A percentile compares a stretch with the other conserved stretches of the same genome.
phyloP scores from a whole-genome alignment of 2,797 vertebrate genomes.

The Sebastes trivittatus region DNA sequence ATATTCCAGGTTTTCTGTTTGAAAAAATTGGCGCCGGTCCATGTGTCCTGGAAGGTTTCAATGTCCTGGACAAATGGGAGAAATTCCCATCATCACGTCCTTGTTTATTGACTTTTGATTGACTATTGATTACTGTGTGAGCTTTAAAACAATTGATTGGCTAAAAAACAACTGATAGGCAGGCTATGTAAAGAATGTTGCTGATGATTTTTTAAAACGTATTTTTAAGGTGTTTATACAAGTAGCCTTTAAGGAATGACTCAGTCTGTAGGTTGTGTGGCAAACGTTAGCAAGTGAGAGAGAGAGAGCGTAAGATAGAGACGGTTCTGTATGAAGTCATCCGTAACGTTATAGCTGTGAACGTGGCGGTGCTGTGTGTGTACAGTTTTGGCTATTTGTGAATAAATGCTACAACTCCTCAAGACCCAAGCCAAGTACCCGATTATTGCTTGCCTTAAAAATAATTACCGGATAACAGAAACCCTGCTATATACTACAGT shows the following conservation, averaged over 20 bases:
- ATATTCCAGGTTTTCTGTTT: too few relatives aligned
- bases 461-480: not conserved
- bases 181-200: too few relatives aligned
- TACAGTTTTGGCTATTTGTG: not conserved
- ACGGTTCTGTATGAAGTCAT: not conserved
- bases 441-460: not conserved
- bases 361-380: fast-evolving
- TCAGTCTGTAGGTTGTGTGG: too few relatives aligned
- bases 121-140: not conserved
- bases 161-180: too few relatives aligned
- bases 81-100: not conserved
- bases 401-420: not conserved
- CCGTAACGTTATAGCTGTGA: not conserved
- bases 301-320: not conserved
- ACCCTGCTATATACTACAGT: not conserved
- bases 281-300: not conserved
- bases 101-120: too few relatives aligned
- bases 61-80: not conserved
- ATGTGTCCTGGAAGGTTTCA: too few relatives aligned
- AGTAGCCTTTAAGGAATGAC: too few relatives aligned
- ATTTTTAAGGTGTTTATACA: too few relatives aligned
- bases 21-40: too few relatives aligned
- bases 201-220: not conserved
- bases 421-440: not conserved
- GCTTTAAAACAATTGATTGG: not conserved